Evolutionary conservation across 2,888 invertebrate species (phyloP), one percentile per base, ranked within the genome.

Genomic region (Parnassius orleans): DNA sequence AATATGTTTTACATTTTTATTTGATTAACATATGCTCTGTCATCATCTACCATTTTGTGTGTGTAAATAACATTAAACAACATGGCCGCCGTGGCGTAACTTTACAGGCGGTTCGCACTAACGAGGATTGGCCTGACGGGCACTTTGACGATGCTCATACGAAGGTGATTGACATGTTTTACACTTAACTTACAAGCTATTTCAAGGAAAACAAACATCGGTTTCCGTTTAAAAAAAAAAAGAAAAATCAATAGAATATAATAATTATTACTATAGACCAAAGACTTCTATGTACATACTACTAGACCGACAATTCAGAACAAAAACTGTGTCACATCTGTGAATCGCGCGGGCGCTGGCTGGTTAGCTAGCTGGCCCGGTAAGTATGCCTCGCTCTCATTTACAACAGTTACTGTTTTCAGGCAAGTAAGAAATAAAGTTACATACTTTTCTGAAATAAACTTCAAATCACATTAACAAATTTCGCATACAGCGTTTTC

Each of bases 101-200:
- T 78, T 87, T 86, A 75, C 88, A 87, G 90, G 80, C 79, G 77
- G 72, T 79, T 76, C 77, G 79, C 82, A 83, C 84, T 90, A 89
- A 87, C 84, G 87, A 77, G 75, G 89, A 86, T 80, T 85, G 86
- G 83, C 85, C 86, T 75, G 88, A 86, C 79, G 87, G 86, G 80
- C 83, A 78, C 74, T 83, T 76, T 81, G 90, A 90, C 80, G 90
- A 90, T 83, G 82, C 82, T 75, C 87, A 89, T 75, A 88, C 90
- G 57, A 90, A 91, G 90, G 90, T 91, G 90, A 91, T 73, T 84
- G 76, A 78, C 69, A 63, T 57, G 19, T 59, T 63, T 59, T 78
- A 70, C 68, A 73, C 69, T 65, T 61, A 58, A 65, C 54, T 43
- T 60, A 60, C 42, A 60, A 55, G 47, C 50, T 60, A 52, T 42